Evolutionary conservation across 1,140 invertebrate species (phyloP).

Genomic region (Oreohelix idahoensis): DNA sequence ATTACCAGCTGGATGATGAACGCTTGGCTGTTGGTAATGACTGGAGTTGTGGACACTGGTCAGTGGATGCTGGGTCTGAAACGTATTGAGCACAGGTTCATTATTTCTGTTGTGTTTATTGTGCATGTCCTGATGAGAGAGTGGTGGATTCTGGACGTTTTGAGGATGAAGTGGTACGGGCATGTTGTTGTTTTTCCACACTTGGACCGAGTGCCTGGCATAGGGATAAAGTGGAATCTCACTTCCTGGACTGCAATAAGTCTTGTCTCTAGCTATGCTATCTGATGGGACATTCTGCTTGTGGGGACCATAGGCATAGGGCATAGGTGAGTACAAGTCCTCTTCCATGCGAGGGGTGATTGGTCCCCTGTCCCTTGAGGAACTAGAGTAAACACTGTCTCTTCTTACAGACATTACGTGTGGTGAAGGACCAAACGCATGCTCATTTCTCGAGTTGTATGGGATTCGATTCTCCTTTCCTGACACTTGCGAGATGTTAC

Average conservation of each 20-base stretch:
- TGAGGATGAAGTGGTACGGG: not conserved
- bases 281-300: not conserved
- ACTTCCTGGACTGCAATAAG: not conserved
- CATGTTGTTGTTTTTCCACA: slow-evolving; percentile 20
- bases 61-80: slow-evolving; percentile 28
- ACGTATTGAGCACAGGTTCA: not conserved
- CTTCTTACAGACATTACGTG: not conserved
- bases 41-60: slow-evolving; percentile 9
- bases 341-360: slow-evolving; percentile 27
- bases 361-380: not conserved
- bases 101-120: not conserved
- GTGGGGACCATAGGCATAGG: not conserved
- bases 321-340: slow-evolving; percentile 15
- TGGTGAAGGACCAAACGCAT: not conserved
- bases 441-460: not conserved
- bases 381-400: not conserved
- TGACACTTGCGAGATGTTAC: not conserved
- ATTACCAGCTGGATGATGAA: not conserved
- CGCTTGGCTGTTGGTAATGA: slow-evolving; percentile 27
- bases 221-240: not conserved
- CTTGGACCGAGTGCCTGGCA: not conserved
- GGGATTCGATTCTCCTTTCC: slow-evolving; percentile 32
- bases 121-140: not conserved
- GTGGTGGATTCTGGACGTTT: not conserved
- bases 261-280: not conserved